These are phyloP conservation scores for Battus philenor DNA, from an alignment of 1,140 invertebrate genomes.

Conservation along the genomic window DNA sequence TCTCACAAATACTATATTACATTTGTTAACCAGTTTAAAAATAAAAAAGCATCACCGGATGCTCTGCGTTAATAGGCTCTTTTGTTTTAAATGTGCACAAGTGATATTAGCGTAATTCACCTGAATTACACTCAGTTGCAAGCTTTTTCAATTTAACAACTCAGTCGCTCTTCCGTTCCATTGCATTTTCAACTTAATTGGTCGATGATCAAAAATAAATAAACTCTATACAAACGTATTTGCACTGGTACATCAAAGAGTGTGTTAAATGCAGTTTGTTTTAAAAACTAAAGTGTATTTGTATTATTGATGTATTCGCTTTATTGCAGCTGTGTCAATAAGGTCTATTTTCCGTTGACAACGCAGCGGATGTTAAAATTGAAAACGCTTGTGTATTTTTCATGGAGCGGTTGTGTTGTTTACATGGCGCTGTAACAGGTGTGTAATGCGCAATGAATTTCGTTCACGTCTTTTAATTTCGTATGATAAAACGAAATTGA, in stretches of 20 bases:
- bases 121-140: too few relatives aligned
- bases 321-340: slow-evolving; percentile 11
- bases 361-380: slow-evolving; percentile 5
- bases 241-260: slow-evolving; percentile 5
- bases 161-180: not conserved
- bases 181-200: slow-evolving; percentile 1
- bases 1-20: too few relatives aligned
- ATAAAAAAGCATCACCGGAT: too few relatives aligned
- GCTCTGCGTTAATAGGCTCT: too few relatives aligned
- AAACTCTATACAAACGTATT: not conserved
- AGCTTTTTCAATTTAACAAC: too few relatives aligned
- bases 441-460: slow-evolving; percentile 4
- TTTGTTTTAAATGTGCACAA: too few relatives aligned
- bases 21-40: too few relatives aligned
- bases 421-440: not conserved
- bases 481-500: not conserved
- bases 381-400: slow-evolving; percentile 11
- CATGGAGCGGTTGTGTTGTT: slow-evolving; percentile 6
- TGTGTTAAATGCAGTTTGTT: not conserved
- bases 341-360: slow-evolving; percentile 1
- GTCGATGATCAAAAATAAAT: slow-evolving; percentile 6
- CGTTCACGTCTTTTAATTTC: not conserved
- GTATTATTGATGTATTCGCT: slow-evolving; percentile 1
- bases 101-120: too few relatives aligned
- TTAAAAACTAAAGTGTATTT: slow-evolving; percentile 14